Evolutionary conservation across 2,888 invertebrate genomes (phyloP).

Genomic region (Heliconius hortense): DNA sequence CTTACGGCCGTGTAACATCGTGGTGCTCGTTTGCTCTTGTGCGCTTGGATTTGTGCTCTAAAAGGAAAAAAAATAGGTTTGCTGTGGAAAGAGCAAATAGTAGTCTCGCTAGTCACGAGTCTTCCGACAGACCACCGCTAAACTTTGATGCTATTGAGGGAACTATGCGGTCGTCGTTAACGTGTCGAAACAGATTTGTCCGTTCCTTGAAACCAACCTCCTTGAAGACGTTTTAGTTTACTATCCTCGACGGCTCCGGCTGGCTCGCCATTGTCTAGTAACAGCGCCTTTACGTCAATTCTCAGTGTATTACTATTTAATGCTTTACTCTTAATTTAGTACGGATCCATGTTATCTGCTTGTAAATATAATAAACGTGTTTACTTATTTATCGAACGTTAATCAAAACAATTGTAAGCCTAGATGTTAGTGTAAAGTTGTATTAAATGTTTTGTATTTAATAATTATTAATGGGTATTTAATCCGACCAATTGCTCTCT

Average conservation of each 20-base stretch:
- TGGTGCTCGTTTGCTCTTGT: slow-evolving; percentile 77
- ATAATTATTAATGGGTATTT: slow-evolving; percentile 74
- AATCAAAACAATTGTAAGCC: slow-evolving; percentile 76
- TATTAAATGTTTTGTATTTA: slow-evolving; percentile 80
- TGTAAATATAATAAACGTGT: slow-evolving; percentile 80
- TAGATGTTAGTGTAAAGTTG: slow-evolving; percentile 81
- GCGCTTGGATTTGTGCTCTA: slow-evolving; percentile 75
- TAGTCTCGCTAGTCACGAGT: slow-evolving; percentile 75
- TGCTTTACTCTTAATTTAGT: slow-evolving; percentile 77
- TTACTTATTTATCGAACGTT: slow-evolving; percentile 79
- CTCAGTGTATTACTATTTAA: slow-evolving; percentile 82
- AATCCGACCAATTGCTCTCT: slow-evolving; percentile 79
- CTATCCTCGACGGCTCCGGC: slow-evolving; percentile 62
- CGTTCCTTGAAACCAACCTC: slow-evolving; percentile 42
- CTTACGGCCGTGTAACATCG: slow-evolving; percentile 78
- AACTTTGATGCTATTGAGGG: slow-evolving; percentile 52
- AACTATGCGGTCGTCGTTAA: slow-evolving; percentile 41
- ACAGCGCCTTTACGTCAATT: slow-evolving; percentile 80
- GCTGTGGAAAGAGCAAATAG: slow-evolving; percentile 77
- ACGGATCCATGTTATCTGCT: slow-evolving; percentile 76
- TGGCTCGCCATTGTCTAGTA: slow-evolving; percentile 75
- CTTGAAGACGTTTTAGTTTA: slow-evolving; percentile 44
- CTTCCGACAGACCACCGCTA: slow-evolving; percentile 76
- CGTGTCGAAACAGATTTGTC: slow-evolving; percentile 39
- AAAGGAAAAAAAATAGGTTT: slow-evolving; percentile 77